Conservation (phyloP, 2,888 invertebrate species). For the Drosophila niveifrons region DNA sequence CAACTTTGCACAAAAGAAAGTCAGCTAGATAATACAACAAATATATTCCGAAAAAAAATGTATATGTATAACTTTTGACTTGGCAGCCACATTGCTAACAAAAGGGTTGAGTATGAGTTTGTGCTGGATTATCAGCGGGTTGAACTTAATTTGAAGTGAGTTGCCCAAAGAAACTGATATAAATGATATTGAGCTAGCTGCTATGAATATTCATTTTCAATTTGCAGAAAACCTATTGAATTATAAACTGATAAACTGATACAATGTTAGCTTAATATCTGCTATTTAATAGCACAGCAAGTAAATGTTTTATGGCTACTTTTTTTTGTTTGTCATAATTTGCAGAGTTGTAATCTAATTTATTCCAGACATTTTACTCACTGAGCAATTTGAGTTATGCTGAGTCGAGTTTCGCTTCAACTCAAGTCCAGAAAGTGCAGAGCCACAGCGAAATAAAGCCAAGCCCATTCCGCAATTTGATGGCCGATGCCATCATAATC, state of each 20-base stretch:
- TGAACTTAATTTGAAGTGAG: slow-evolving; percentile 40
- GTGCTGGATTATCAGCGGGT: slow-evolving; percentile 41
- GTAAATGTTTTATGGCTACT: neutral
- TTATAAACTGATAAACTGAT: too few relatives aligned
- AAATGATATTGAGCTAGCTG: neutral
- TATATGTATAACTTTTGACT: slow-evolving; percentile 46
- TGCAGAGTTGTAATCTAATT: slow-evolving; percentile 41
- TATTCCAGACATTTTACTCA: slow-evolving; percentile 37
- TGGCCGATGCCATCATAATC: slow-evolving; percentile 80
- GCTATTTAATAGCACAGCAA: neutral
- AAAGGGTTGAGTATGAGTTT: slow-evolving; percentile 35
- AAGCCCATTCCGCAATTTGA: slow-evolving; percentile 53
- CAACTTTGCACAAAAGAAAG: slow-evolving; percentile 19
- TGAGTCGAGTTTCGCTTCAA: slow-evolving; percentile 24
- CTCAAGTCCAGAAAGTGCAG: slow-evolving; percentile 18
- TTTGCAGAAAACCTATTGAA: neutral
- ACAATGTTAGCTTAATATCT: too few relatives aligned
- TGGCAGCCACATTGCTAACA: slow-evolving; percentile 56
- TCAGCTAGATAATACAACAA: slow-evolving; percentile 74
- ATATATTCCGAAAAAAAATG: slow-evolving; percentile 49
- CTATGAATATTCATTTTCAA: slow-evolving; percentile 31
- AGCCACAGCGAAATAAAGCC: slow-evolving; percentile 31
- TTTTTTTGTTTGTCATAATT: slow-evolving; percentile 19
- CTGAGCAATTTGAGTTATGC: slow-evolving; percentile 34
- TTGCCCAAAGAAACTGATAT: slow-evolving; percentile 7